These are phyloP conservation scores for Balaeniceps rex DNA, from an alignment of 2,113 vertebrate species.

Conservation along the genomic window DNA sequence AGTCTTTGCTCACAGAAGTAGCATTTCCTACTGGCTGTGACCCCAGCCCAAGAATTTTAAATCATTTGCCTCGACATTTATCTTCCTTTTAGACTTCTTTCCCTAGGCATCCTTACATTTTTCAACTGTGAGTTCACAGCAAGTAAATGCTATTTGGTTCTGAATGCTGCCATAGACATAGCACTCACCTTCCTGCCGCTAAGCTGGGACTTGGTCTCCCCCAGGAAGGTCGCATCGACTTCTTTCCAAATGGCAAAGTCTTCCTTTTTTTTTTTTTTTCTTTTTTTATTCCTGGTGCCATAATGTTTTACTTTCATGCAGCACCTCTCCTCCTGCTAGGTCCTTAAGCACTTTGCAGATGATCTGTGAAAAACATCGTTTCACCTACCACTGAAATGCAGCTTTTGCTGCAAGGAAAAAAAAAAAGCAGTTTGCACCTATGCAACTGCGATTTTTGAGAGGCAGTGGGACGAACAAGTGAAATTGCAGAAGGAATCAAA, in stretches of 20 bases:
- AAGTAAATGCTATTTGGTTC: constrained; percentile 26
- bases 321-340: background rate
- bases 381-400: background rate
- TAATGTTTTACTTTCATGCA: background rate
- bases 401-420: background rate
- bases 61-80: background rate
- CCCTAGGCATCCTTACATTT: background rate
- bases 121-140: background rate
- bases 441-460: background rate
- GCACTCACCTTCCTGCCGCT: background rate
- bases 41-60: background rate
- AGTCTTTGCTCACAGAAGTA: background rate
- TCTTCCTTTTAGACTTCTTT: background rate
- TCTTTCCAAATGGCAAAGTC: background rate
- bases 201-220: background rate
- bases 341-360: background rate
- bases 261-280: background rate
- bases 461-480: background rate
- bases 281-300: background rate
- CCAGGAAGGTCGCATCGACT: background rate
- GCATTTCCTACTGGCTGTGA: background rate
- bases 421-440: background rate
- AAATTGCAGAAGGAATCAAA: background rate
- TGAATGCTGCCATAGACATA: background rate
- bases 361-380: background rate